A percentile compares a stretch with the other conserved stretches of the same genome.
These are phyloP conservation scores for Escarpia spicata DNA, from an alignment of 2,888 invertebrate species.

Conservation along the genomic window DNA sequence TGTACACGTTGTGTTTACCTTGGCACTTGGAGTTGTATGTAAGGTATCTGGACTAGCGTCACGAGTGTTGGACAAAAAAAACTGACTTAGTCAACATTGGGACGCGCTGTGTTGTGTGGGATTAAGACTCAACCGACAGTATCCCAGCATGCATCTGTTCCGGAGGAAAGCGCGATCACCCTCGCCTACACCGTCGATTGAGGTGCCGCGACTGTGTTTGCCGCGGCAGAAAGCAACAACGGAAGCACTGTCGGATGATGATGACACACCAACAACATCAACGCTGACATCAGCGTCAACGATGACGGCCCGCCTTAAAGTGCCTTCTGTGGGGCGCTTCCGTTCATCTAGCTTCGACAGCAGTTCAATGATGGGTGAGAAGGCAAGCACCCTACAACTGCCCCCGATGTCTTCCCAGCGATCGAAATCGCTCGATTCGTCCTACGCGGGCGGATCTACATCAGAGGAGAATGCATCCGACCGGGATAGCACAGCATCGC, in stretches of 20 bases:
- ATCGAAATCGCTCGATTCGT: conserved; percentile 50
- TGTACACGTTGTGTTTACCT: background rate
- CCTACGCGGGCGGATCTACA: conserved; percentile 43
- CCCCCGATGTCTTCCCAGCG: conserved; percentile 44
- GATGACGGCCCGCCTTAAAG: conserved; percentile 38
- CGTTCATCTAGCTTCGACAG: conserved; percentile 59
- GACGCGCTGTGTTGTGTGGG: background rate
- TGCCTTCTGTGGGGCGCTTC: conserved; percentile 49
- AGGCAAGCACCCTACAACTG: conserved; percentile 40
- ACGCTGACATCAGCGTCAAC: background rate
- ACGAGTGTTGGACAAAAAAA: background rate
- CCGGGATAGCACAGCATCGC: conserved; percentile 38
- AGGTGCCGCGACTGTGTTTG: background rate
- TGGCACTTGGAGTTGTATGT: background rate
- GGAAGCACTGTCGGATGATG: background rate
- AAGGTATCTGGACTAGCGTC: background rate
- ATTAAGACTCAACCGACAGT: background rate
- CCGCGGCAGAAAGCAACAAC: conserved; percentile 21
- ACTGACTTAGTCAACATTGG: background rate
- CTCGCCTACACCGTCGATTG: background rate
- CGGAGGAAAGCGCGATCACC: background rate
- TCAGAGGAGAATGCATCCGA: conserved; percentile 53
- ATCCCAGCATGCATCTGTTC: conserved; percentile 10
- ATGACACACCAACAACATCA: conserved; percentile 19
- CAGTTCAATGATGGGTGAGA: conserved; percentile 45